Base-by-base conservation (phyloP, 2,888 invertebrate species). In the Maniola hyperantus region DNA sequence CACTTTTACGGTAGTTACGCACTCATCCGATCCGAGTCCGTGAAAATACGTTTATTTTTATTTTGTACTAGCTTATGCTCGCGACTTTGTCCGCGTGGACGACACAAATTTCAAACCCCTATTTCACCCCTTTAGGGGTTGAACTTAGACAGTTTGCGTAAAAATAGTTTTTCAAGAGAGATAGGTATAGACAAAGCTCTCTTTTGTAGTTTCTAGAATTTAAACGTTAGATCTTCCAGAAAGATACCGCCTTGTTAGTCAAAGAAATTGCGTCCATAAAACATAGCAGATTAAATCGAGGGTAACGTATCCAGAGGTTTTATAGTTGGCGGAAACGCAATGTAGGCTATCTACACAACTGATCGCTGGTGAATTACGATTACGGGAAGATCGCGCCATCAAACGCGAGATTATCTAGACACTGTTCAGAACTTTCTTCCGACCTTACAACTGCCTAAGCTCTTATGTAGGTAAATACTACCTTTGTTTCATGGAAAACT, bases 271-370 rank as follows among this genome's bases (percentile, higher is more conserved):
- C 53, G 36, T 46, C 36, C 39, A 53, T 46, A 67, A 64, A 64
- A 58, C 46, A 66, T 50, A 20, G 55, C 57, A 44, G 33, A 62
- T 58, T 65, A 51, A 61, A 67, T 65, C 62, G 60, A 42, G 65
- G 60, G 65, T 62, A 68, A 68, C 57, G 68, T 65, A 53, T 55
- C 33, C 55, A 42, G 60, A 67, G 59, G 60, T 50, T 64, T 67
- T 55, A 65, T 61, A 57, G n/a, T 11, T 57, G 58, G 36, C 60
- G 67, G 67, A 68, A 64, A 64, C 57, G 46, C 34, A 20, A 44
- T 48, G 68, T 57, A 42, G 61, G 61, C 62, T 66, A 61, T 58
- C 62, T 59, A 48, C 39, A 65, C 68, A 65, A 11, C 54, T 48
- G 58, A 54, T 59, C 67, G 26, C 36, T n/a, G 33, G 33, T 50